phyloP scores from a whole-genome alignment of 2,888 invertebrate species.

The Mythimna impura region DNA sequence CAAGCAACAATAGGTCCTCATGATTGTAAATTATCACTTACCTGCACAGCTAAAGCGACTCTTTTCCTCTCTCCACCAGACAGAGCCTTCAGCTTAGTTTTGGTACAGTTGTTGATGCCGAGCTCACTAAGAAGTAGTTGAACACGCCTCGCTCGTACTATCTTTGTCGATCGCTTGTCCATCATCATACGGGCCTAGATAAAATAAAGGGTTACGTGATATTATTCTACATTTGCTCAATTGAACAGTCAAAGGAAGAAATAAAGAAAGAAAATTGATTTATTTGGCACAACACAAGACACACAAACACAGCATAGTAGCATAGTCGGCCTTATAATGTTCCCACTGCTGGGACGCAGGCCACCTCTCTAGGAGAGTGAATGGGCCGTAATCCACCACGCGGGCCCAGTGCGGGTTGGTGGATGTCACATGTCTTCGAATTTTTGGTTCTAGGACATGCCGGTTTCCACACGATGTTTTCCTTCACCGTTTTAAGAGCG shows the following conservation, averaged over 20 bases:
- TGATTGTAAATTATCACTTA: constrained; percentile 71
- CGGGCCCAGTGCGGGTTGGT: too few relatives aligned
- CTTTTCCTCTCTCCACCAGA: constrained; percentile 97
- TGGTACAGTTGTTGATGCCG: constrained; percentile 93
- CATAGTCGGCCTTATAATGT: too few relatives aligned
- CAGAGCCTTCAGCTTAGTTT: constrained; percentile 93
- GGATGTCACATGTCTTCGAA: too few relatives aligned
- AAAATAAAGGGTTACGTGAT: neutral
- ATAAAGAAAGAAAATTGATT: too few relatives aligned
- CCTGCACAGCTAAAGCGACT: constrained; percentile 96
- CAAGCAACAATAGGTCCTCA: neutral
- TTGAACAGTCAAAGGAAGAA: neutral
- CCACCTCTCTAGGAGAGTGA: too few relatives aligned
- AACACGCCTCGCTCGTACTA: constrained; percentile 74
- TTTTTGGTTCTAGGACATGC: too few relatives aligned
- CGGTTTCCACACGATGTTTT: too few relatives aligned
- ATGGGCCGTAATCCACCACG: too few relatives aligned
- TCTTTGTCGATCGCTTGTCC: constrained; percentile 89
- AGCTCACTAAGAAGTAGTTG: constrained; percentile 91
- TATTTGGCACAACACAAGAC: too few relatives aligned
- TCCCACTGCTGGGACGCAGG: too few relatives aligned
- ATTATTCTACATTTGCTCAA: neutral
- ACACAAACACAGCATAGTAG: too few relatives aligned
- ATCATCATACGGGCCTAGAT: constrained; percentile 94
- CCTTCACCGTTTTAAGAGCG: too few relatives aligned